Base-by-base conservation (phyloP, 2,113 vertebrate genomes). In the Romanogobio albipinnatus region DNA sequence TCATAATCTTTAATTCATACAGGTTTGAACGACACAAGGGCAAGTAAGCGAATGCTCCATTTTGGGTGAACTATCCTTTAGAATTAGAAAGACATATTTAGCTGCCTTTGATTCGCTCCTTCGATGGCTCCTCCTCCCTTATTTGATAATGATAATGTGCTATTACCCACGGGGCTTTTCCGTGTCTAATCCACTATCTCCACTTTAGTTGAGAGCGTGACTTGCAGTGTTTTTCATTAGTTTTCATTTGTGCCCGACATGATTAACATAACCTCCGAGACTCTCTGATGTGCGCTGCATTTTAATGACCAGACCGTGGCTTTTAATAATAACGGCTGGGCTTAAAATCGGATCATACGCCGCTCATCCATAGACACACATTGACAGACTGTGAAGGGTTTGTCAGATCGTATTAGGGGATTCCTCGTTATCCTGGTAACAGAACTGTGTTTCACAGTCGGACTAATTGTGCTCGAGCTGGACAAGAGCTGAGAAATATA, bases 221-320 rank as follows among this genome's bases (percentile, higher is more conserved):
- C 82, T 62, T 49, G 14, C 82, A 22, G 53, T 80, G 39, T 47
- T 80, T 82, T 36, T 84, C 83, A 61, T 84, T 66, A 84, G 73
- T 39, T 64, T 62, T 59, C 11, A 64, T 75, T 76, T 22, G 71
- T 62, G 43, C 17, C 7, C 3, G 24, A 84, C 62, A 53, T 77
- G 59, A 84, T 84, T 68, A 77, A 61, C 24, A 36, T 77, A n/a
- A 53, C 71, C 43, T 49, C 13, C 0, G 74, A 84, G 74, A 45
- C 19, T 45, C 26, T 5, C 13, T 22, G 39, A 62, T 62, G 56
- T 45, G 43, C 4, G 15, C 43, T 83, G 83, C 83, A 77, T 77
- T 75, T 77, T 24, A 84, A 84, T 84, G 59, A 76, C 51, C 13
- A 3, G 58, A 62, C n/a, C 76, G 58, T 61, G 56, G 39, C 58